A percentile compares a stretch with the other conserved stretches of the same genome.
Conservation (phyloP, 1,140 invertebrate genomes). For the Drosophila nebulosa region DNA sequence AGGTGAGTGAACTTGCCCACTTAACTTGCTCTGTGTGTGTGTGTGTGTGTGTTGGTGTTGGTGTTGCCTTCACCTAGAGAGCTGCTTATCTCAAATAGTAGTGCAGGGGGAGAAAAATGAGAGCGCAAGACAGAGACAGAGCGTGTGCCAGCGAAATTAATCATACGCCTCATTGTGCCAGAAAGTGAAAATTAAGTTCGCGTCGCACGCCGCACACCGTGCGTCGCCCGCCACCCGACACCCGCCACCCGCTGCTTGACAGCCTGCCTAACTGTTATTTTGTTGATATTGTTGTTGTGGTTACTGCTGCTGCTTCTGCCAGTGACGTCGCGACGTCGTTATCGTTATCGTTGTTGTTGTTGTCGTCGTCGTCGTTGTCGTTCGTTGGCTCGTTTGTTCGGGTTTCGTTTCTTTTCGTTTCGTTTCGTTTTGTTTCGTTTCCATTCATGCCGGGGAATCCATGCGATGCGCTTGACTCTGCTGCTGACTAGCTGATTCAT, state of each 20-base stretch:
- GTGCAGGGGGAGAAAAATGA: not conserved
- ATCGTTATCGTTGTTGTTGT: not conserved
- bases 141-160: constrained; percentile 24
- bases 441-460: constrained; percentile 65
- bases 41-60: too few relatives aligned
- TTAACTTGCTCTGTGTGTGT: too few relatives aligned
- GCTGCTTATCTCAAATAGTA: not conserved
- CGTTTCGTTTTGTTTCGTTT: constrained; percentile 15
- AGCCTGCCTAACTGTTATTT: not conserved
- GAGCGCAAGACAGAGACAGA: not conserved
- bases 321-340: not conserved
- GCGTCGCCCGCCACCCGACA: too few relatives aligned
- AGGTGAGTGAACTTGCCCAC: not conserved
- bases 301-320: not conserved
- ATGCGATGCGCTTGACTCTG: constrained; percentile 11
- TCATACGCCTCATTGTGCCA: constrained; percentile 34
- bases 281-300: not conserved
- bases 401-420: constrained; percentile 10
- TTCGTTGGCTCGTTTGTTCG: constrained; percentile 18
- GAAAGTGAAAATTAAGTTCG: constrained; percentile 41
- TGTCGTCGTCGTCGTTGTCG: not conserved
- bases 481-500: constrained; percentile 42
- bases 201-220: too few relatives aligned
- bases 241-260: too few relatives aligned
- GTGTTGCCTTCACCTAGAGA: not conserved